phyloP scores from a whole-genome alignment of 2,113 vertebrate genomes.

The Paedocypris sp. region DNA sequence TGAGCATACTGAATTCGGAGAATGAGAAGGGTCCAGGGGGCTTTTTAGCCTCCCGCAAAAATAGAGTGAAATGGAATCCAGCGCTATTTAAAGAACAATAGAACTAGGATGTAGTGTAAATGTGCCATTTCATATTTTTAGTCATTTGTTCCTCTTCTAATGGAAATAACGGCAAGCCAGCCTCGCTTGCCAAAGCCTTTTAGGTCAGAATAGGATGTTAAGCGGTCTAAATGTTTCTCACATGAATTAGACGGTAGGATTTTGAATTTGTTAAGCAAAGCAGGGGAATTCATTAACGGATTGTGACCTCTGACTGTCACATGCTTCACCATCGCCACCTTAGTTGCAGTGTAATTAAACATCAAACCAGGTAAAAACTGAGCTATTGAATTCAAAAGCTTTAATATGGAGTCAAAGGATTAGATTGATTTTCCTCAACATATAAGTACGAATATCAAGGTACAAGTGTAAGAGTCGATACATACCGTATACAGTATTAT shows the following conservation, averaged over 20 bases:
- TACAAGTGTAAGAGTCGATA: too few relatives aligned
- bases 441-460: too few relatives aligned
- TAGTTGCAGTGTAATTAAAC: too few relatives aligned
- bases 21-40: constrained; percentile 14
- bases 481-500: too few relatives aligned
- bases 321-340: neutral
- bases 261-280: neutral
- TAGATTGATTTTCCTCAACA: too few relatives aligned
- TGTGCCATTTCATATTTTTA: constrained; percentile 27
- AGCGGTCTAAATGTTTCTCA: constrained; percentile 18
- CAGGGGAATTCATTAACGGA: neutral
- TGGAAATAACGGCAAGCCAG: constrained; percentile 24
- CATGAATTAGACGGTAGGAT: neutral
- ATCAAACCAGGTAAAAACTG: too few relatives aligned
- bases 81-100: constrained; percentile 21
- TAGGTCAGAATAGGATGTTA: constrained; percentile 20
- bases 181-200: constrained; percentile 17
- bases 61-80: constrained; percentile 3
- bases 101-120: constrained; percentile 14
- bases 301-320: neutral
- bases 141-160: constrained; percentile 30
- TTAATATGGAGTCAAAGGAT: too few relatives aligned
- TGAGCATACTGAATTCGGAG: constrained; percentile 15
- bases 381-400: too few relatives aligned
- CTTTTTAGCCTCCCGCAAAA: too few relatives aligned